Evolutionary conservation across 1,140 invertebrate genomes (phyloP).

Genomic region (Drosophila tsacasi): DNA sequence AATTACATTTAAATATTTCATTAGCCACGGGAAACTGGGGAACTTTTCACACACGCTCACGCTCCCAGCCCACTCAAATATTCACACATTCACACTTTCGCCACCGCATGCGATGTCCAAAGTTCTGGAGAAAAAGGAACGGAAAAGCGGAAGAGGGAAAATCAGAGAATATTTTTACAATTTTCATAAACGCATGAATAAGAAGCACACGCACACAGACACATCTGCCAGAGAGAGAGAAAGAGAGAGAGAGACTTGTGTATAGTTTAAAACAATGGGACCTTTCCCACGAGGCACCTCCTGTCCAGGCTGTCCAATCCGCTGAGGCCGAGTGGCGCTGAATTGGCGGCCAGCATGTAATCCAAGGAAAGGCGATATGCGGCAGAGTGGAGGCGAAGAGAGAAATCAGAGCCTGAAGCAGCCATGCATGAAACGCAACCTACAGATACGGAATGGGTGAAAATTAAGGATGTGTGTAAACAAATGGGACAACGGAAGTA

Average conservation of each 20-base stretch:
- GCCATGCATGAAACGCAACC: slow-evolving; percentile 35
- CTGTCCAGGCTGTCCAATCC: slow-evolving; percentile 23
- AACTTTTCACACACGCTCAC: slow-evolving; percentile 40
- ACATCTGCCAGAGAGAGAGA: not conserved
- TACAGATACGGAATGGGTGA: slow-evolving; percentile 27
- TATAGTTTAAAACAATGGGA: slow-evolving; percentile 45
- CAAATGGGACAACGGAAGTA: not conserved
- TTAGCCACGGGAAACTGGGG: slow-evolving; percentile 50
- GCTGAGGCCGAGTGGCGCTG: slow-evolving; percentile 14
- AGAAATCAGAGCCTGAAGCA: slow-evolving; percentile 14
- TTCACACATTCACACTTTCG: slow-evolving; percentile 52
- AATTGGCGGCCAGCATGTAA: slow-evolving; percentile 23
- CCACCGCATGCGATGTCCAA: slow-evolving; percentile 23
- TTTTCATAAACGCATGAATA: slow-evolving; percentile 66
- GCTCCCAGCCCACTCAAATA: slow-evolving; percentile 29
- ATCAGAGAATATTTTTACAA: slow-evolving; percentile 51
- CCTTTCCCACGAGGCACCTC: slow-evolving; percentile 8
- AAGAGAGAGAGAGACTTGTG: not conserved
- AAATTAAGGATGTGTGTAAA: slow-evolving; percentile 26
- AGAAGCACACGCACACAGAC: slow-evolving; percentile 16
- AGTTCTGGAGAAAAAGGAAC: not conserved
- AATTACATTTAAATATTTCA: slow-evolving; percentile 79
- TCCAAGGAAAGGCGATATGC: slow-evolving; percentile 11
- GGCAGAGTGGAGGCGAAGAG: not conserved
- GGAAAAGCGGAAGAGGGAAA: slow-evolving; percentile 10